phyloP scores from a whole-genome alignment of 1,140 invertebrate genomes.

The Tetranychus cinnabarinus region DNA sequence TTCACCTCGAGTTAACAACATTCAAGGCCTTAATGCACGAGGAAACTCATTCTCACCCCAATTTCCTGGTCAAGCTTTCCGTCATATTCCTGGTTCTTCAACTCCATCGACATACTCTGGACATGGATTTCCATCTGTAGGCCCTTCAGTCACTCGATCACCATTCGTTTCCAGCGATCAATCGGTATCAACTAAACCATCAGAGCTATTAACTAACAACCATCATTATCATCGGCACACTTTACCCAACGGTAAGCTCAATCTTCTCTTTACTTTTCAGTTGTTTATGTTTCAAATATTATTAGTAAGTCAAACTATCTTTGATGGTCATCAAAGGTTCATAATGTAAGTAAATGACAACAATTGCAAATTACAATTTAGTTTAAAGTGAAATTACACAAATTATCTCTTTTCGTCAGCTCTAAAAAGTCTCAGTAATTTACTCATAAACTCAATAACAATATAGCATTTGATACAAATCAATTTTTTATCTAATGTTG shows the following conservation, averaged over 20 bases:
- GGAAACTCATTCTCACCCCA: background rate
- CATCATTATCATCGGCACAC: background rate
- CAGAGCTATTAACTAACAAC: background rate
- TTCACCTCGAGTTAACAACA: background rate
- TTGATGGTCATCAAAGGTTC: too few relatives aligned
- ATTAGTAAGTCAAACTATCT: too few relatives aligned
- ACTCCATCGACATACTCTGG: background rate
- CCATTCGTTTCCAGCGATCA: background rate
- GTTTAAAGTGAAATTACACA: too few relatives aligned
- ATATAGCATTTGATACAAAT: too few relatives aligned
- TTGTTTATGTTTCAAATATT: background rate
- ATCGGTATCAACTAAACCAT: background rate
- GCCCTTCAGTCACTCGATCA: background rate
- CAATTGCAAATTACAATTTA: too few relatives aligned
- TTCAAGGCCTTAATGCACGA: background rate
- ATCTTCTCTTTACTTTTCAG: background rate
- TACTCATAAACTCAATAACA: too few relatives aligned
- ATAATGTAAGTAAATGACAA: too few relatives aligned
- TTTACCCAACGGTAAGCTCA: background rate
- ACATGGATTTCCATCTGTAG: background rate
- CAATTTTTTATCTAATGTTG: too few relatives aligned
- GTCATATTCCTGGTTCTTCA: background rate
- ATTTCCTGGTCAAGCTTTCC: background rate
- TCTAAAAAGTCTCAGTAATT: too few relatives aligned
- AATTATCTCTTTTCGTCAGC: too few relatives aligned